phyloP scores from a whole-genome alignment of 2,888 invertebrate species.

The Trachelus tabidus region DNA sequence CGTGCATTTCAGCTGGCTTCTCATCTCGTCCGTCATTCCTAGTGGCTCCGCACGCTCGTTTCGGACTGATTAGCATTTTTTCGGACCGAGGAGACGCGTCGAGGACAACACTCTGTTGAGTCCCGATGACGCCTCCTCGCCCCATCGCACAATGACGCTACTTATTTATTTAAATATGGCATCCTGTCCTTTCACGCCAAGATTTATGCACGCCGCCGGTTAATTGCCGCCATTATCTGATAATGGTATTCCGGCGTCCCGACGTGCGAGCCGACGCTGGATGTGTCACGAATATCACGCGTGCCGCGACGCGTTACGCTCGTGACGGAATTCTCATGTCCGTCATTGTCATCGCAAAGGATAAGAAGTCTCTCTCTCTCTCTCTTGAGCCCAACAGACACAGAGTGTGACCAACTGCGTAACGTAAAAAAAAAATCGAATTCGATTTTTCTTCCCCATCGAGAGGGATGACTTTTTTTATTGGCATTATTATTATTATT shows the following conservation, averaged over 20 bases:
- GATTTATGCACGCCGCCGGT: slow-evolving; percentile 64
- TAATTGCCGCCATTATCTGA: slow-evolving; percentile 65
- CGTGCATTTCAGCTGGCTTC: slow-evolving; percentile 15
- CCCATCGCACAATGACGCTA: slow-evolving; percentile 60
- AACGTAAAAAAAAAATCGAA: neutral
- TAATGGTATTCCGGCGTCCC: slow-evolving; percentile 63
- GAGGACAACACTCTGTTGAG: slow-evolving; percentile 14
- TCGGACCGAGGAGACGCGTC: slow-evolving; percentile 13
- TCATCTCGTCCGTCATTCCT: slow-evolving; percentile 6
- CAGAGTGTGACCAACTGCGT: neutral
- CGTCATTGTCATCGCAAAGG: neutral
- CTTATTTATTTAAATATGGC: slow-evolving; percentile 66
- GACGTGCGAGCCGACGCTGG: slow-evolving; percentile 29
- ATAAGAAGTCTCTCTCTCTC: neutral
- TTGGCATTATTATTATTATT: neutral
- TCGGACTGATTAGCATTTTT: slow-evolving; percentile 56
- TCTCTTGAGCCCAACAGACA: neutral
- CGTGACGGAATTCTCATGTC: slow-evolving; percentile 24
- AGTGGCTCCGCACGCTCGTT: slow-evolving; percentile 25
- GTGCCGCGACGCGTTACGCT: slow-evolving; percentile 11
- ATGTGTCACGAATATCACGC: slow-evolving; percentile 27
- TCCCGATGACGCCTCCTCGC: slow-evolving; percentile 31
- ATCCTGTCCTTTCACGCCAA: slow-evolving; percentile 65
- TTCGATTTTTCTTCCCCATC: neutral
- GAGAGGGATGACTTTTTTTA: neutral